A percentile compares a stretch with the other conserved stretches of the same genome.
phyloP scores from a whole-genome alignment of 2,797 vertebrate species.

The Sebastes steindachneri region DNA sequence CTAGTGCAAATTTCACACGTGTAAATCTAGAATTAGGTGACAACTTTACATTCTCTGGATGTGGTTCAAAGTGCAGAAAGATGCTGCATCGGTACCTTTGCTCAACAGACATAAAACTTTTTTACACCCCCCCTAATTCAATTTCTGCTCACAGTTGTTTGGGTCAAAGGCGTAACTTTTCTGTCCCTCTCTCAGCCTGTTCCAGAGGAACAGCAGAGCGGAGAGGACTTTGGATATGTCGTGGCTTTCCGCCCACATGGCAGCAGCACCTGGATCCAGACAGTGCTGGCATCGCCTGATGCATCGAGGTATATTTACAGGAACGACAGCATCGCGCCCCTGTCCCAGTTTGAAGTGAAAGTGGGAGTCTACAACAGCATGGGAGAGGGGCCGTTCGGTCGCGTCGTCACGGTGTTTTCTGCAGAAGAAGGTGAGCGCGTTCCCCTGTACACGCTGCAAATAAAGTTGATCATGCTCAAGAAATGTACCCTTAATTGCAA shows the following conservation, averaged over 20 bases:
- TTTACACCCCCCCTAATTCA: conserved; percentile 10
- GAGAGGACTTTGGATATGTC: conserved; percentile 89
- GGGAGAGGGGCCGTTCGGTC: conserved; percentile 88
- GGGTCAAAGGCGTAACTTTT: conserved; percentile 31
- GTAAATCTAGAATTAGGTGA: conserved; percentile 51
- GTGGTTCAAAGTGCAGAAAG: conserved; percentile 6
- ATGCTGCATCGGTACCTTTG: not conserved
- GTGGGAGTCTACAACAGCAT: conserved; percentile 89
- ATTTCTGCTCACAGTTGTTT: conserved; percentile 39
- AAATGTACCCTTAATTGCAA: conserved; percentile 7
- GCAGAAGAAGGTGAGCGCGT: conserved; percentile 87
- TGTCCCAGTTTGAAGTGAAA: conserved; percentile 90
- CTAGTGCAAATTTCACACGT: conserved; percentile 26
- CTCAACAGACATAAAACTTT: conserved; percentile 27
- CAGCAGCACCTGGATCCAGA: conserved; percentile 86
- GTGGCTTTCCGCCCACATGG: conserved; percentile 86
- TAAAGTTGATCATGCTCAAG: not conserved
- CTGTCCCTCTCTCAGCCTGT: conserved; percentile 80
- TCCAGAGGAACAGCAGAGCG: conserved; percentile 90
- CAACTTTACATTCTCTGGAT: conserved; percentile 34
- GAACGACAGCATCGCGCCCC: conserved; percentile 85
- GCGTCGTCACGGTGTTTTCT: conserved; percentile 79
- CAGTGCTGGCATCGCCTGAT: conserved; percentile 85
- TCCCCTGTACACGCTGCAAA: not conserved
- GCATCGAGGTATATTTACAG: conserved; percentile 86